Conservation (phyloP, 2,888 invertebrate genomes). For the Drosophila neoperkinsi region DNA sequence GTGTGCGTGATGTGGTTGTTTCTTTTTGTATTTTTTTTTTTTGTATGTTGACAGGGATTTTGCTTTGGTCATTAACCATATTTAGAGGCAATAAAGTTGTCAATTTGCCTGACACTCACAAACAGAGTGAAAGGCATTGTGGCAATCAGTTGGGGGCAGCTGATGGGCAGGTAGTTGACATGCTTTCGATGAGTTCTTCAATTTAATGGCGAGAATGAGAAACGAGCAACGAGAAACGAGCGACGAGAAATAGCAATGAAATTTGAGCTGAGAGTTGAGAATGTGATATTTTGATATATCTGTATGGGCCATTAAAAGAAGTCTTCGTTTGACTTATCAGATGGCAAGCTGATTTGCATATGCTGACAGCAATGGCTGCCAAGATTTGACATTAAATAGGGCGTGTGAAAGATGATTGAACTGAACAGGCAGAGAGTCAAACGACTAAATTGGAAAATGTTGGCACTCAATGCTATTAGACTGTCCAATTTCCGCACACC, state of each 20-base stretch:
- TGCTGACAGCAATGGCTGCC: not conserved
- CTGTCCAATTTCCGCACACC: not conserved
- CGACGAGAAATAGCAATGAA: slow-evolving; percentile 31
- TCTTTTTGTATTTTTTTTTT: not conserved
- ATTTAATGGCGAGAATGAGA: slow-evolving; percentile 30
- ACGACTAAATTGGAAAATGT: not conserved
- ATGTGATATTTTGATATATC: slow-evolving; percentile 22
- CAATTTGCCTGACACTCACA: slow-evolving; percentile 55
- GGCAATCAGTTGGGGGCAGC: slow-evolving; percentile 17
- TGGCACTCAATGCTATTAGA: not conserved
- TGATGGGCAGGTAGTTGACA: slow-evolving; percentile 70
- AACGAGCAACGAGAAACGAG: not conserved
- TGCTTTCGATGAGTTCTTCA: slow-evolving; percentile 46
- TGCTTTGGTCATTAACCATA: slow-evolving; percentile 69
- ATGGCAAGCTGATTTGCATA: slow-evolving; percentile 41
- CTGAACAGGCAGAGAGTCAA: not conserved
- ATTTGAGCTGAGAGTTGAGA: slow-evolving; percentile 39
- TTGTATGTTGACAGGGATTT: slow-evolving; percentile 62
- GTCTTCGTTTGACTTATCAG: slow-evolving; percentile 23
- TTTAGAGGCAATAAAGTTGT: slow-evolving; percentile 79
- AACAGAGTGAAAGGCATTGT: slow-evolving; percentile 48
- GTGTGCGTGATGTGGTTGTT: slow-evolving; percentile 4
- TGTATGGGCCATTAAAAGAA: slow-evolving; percentile 25
- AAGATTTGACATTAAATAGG: slow-evolving; percentile 28
- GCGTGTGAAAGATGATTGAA: slow-evolving; percentile 44